Evolutionary conservation across 2,797 vertebrate species (phyloP).

Genomic region (Dallia pectoralis): DNA sequence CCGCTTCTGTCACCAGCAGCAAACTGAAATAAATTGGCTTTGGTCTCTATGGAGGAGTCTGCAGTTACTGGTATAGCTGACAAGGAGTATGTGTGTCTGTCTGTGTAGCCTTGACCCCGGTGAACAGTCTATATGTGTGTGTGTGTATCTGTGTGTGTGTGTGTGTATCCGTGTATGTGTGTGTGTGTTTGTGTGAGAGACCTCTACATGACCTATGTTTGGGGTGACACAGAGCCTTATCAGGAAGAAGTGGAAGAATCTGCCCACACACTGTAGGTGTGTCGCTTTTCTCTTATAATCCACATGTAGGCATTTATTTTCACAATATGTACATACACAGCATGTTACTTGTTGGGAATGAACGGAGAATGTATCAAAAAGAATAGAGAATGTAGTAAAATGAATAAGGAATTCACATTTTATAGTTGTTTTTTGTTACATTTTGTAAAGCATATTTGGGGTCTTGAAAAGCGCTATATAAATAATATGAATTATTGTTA

Average conservation of each 20-base stretch:
- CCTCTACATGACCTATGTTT: conserved; percentile 32
- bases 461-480: too few species aligned
- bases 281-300: neutral
- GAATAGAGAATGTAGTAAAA: too few species aligned
- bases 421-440: too few species aligned
- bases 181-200: conserved; percentile 9
- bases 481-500: too few species aligned
- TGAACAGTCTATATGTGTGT: conserved; percentile 16
- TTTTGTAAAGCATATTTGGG: too few species aligned
- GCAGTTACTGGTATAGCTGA: conserved; percentile 57
- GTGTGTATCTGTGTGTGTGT: conserved; percentile 7
- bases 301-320: too few species aligned
- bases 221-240: conserved; percentile 24
- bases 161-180: conserved; percentile 18
- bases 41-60: conserved; percentile 64
- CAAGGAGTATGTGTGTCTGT: conserved; percentile 31
- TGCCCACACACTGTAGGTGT: conserved; percentile 24
- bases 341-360: too few species aligned
- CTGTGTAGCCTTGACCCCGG: neutral
- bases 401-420: too few species aligned
- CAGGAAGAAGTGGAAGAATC: conserved; percentile 24
- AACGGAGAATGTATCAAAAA: too few species aligned
- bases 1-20: conserved; percentile 68
- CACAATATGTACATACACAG: too few species aligned
- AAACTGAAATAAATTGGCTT: conserved; percentile 75